These are phyloP conservation scores for Labrus mixtus DNA, from an alignment of 2,113 vertebrate species.

Conservation along the genomic window DNA sequence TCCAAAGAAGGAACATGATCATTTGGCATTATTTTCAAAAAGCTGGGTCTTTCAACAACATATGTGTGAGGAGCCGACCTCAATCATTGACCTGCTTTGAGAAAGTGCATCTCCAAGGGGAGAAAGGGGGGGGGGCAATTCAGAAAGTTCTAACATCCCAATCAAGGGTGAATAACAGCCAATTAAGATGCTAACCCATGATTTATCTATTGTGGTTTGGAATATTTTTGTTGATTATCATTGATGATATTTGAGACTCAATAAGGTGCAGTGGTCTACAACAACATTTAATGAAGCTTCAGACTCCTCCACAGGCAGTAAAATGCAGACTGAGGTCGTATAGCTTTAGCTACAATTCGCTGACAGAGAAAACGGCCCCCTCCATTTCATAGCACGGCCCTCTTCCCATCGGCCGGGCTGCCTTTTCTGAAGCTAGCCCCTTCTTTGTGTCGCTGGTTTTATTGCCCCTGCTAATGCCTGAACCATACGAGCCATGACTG, in stretches of 20 bases:
- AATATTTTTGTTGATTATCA: no score
- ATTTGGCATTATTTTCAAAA: background rate
- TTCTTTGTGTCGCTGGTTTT: slow-evolving; percentile 72
- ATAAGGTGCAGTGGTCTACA: background rate
- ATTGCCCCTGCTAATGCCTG: slow-evolving; percentile 38
- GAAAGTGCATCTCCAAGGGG: background rate
- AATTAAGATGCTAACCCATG: background rate
- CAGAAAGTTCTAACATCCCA: background rate
- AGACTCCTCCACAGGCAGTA: background rate
- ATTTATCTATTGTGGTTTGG: background rate
- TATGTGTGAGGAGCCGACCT: background rate
- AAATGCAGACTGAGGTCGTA: slow-evolving; percentile 27
- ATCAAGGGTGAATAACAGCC: background rate
- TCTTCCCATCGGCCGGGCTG: slow-evolving; percentile 19
- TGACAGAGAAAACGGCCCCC: slow-evolving; percentile 30
- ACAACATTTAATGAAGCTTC: background rate
- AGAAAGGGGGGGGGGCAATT: background rate
- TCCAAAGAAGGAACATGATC: background rate
- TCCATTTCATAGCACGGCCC: slow-evolving; percentile 58
- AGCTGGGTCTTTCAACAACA: background rate
- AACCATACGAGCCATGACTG: slow-evolving; percentile 14
- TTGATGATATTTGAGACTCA: background rate
- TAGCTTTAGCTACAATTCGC: slow-evolving; percentile 68
- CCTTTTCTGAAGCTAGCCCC: slow-evolving; percentile 38
- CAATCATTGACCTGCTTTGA: background rate